Conservation (phyloP, 2,888 invertebrate genomes). For the Andrena camellia region DNA sequence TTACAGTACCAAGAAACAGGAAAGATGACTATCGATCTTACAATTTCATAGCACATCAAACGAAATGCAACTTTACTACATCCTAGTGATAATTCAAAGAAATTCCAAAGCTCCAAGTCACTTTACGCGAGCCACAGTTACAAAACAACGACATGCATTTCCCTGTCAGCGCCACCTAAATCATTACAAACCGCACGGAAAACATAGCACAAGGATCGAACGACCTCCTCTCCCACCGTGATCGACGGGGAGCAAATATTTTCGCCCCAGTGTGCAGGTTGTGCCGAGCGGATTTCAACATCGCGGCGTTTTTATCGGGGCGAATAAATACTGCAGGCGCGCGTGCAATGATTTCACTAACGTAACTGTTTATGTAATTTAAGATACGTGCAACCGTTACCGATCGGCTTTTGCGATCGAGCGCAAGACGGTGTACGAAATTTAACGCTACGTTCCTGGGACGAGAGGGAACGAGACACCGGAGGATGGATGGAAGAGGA, state of each 20-base stretch:
- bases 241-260: not conserved
- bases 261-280: not conserved
- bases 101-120: too few relatives aligned
- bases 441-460: slow-evolving; percentile 50
- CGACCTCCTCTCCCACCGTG: not conserved
- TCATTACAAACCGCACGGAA: not conserved
- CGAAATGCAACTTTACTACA: too few relatives aligned
- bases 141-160: too few relatives aligned
- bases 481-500: not conserved
- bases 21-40: too few relatives aligned
- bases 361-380: slow-evolving; percentile 55
- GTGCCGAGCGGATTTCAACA: not conserved
- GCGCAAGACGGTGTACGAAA: slow-evolving; percentile 44
- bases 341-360: slow-evolving; percentile 35
- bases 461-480: slow-evolving; percentile 31
- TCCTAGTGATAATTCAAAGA: too few relatives aligned
- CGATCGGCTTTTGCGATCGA: slow-evolving; percentile 52
- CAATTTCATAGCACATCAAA: too few relatives aligned
- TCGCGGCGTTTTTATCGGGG: not conserved
- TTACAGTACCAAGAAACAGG: too few relatives aligned
- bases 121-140: too few relatives aligned
- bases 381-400: slow-evolving; percentile 55
- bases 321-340: slow-evolving; percentile 7
- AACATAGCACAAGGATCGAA: not conserved
- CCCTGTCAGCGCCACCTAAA: too few relatives aligned